Base-by-base conservation (phyloP, 2,888 invertebrate genomes). In the Hirudinaria manillensis region DNA sequence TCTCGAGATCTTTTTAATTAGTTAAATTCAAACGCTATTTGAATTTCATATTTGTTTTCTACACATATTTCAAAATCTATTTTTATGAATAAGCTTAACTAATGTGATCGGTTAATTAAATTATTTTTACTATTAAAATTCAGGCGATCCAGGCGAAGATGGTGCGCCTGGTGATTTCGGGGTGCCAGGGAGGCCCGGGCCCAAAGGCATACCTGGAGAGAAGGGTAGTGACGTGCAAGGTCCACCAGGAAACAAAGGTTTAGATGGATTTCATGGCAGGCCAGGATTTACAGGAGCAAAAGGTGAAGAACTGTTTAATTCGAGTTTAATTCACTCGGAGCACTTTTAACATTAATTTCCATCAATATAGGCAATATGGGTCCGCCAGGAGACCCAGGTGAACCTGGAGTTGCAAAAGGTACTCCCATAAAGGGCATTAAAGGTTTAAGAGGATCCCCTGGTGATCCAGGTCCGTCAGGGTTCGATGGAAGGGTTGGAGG, bases 151-250 rank as follows among this genome's bases (percentile, higher is more conserved):
- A 32, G 70, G 70, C 24, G 45, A 38, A 65, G 73, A 36, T 76
- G 70, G 75, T 36, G 38, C 2, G 7, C 10, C 24, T 13, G 75
- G 75, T 1, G 65, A 73, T 61, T 13, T 19, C 3, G 76, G 76
- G 16, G 1, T 16, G 4, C 13, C 27, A 2, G 76, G 76, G 3
- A 38, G 53, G 27, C 56, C 76, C 38, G 76, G 76, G 19, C 21
- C 32, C 66, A 0, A 24, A 29, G 76, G 76, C 51, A 32, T n/a
- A 6, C 34, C 32, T 61, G 75, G 75, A n/a, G 34, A 32, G 32
- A 56, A 45, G 27, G 75, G 79, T 77, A 65, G 32, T 78, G 92
- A 92, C 7, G 87, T 89, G 45, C 88, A 90, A 0, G 92, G 92
- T 1, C 89, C 80, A 75, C 53, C 51, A 55, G 74, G 78, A 32